Base-by-base conservation (phyloP, 2,797 vertebrate species). In the Petrocephalus schoutedeni region DNA sequence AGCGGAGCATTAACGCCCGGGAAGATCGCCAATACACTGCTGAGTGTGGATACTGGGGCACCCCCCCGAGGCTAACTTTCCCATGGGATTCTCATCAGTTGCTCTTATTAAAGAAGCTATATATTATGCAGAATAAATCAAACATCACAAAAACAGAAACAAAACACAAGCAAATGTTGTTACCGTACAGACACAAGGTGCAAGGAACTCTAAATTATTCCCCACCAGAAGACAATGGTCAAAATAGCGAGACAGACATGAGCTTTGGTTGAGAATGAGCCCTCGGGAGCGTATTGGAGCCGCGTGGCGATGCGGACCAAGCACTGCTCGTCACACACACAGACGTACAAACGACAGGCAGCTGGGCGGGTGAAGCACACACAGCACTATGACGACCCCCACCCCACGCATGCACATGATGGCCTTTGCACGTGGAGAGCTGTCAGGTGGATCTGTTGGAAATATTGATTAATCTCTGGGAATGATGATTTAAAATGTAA, bases 371-470 rank as follows among this genome's bases (percentile, higher is more conserved):
- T 80, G 89, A 80, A 86, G 89, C 32, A 82, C 86, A 84, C 86
- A 91, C 49, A 9, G 90, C 89, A 90, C n/a, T 21, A 88, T 57
- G 88, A 90, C 59, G 89, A 74, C 36, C 77, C 41, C 45, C 45
- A 6, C 7, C 90, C 88, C 89, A 84, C 84, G 57, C 91, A 90
- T 91, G 90, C 90, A 89, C 86, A 16, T 51, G 45, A 23, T 64
- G 87, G 53, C 10, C 12, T 85, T 85, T n/a, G 3, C 82, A 54
- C n/a, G 28, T 85, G 45, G 77, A 51, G 21, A 51, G 12, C 19
- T 21, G 41, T 21, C 9, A 51, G 36, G 36, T 82, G 77, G 77
- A 51, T n/a, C 77, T 41, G 0, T 0, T 14, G 4, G 16, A 74
- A 32, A 32, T 74, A 64, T 21, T 28, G 61, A 74, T 74, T 74